These are phyloP conservation scores for Myiopsitta monachus DNA, from an alignment of 2,113 vertebrate genomes.

Conservation along the genomic window DNA sequence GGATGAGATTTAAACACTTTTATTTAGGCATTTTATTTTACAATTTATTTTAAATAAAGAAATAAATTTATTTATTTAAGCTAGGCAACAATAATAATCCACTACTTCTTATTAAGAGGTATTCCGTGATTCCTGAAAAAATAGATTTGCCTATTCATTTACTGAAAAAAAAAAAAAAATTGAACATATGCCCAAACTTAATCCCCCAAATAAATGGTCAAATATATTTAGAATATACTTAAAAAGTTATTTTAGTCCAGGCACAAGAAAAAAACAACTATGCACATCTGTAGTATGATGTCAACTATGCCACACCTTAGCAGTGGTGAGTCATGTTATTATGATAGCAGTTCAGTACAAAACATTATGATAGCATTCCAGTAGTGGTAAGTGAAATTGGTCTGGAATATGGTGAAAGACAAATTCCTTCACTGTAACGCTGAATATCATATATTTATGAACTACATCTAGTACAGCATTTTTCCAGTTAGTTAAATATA, in stretches of 20 bases:
- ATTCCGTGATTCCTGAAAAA: not conserved
- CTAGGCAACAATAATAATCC: not conserved
- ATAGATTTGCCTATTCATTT: not conserved
- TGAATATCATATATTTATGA: not conserved
- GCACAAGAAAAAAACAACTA: rapidly evolving
- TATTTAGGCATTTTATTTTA: too few species aligned
- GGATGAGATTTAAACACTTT: not conserved
- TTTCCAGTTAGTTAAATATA: not conserved
- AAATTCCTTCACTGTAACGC: not conserved
- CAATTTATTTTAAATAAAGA: too few species aligned
- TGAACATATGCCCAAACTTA: not conserved
- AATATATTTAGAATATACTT: not conserved
- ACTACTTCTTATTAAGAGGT: not conserved
- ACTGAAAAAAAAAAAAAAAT: not conserved
- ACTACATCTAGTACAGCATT: not conserved
- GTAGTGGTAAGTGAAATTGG: not conserved
- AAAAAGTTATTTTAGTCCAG: not conserved
- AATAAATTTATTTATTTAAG: too few species aligned
- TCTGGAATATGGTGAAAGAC: not conserved
- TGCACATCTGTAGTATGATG: not conserved
- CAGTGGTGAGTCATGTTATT: not conserved
- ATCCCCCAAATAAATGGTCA: not conserved
- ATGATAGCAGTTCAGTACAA: not conserved
- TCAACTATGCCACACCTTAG: rapidly evolving
- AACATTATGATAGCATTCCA: not conserved